phyloP scores from a whole-genome alignment of 2,888 invertebrate genomes.

The Lasius fuliginosus region DNA sequence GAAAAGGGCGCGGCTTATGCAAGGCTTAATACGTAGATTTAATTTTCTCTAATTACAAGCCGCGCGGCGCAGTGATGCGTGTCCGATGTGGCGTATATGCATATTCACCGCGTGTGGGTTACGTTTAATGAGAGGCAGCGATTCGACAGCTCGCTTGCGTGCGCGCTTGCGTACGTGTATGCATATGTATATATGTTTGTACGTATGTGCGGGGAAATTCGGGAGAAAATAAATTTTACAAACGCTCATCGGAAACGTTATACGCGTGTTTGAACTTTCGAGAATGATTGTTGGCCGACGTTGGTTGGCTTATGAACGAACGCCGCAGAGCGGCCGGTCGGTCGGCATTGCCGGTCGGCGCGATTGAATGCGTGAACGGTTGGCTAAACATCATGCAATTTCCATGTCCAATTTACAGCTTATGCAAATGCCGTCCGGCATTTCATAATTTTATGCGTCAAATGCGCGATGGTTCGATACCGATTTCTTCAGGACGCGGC shows the following conservation, averaged over 20 bases:
- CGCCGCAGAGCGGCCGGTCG: constrained; percentile 9
- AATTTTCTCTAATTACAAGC: constrained; percentile 55
- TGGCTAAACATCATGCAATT: constrained; percentile 55
- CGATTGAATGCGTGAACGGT: constrained; percentile 52
- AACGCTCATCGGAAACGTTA: constrained; percentile 49
- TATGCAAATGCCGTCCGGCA: constrained; percentile 50
- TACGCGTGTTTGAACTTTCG: constrained; percentile 54
- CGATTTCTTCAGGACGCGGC: constrained; percentile 19
- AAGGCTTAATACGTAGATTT: constrained; percentile 44
- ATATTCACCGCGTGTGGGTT: constrained; percentile 50
- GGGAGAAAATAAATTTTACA: constrained; percentile 55
- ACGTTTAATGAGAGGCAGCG: constrained; percentile 46
- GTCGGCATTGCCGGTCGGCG: neutral
- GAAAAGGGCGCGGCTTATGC: constrained; percentile 22
- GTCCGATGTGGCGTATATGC: constrained; percentile 49
- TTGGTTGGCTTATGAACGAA: constrained; percentile 43
- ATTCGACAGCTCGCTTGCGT: constrained; percentile 5
- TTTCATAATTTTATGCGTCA: constrained; percentile 51
- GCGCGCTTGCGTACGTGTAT: neutral
- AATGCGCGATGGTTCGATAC: constrained; percentile 24
- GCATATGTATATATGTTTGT: neutral
- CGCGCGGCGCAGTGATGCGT: constrained; percentile 42
- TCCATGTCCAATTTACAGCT: constrained; percentile 54
- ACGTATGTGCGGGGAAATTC: neutral
- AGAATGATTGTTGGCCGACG: constrained; percentile 45